Evolutionary conservation across 2,888 invertebrate genomes (phyloP), one percentile per base, ranked within the genome.

Genomic region (Tetheella fluctuosa): DNA sequence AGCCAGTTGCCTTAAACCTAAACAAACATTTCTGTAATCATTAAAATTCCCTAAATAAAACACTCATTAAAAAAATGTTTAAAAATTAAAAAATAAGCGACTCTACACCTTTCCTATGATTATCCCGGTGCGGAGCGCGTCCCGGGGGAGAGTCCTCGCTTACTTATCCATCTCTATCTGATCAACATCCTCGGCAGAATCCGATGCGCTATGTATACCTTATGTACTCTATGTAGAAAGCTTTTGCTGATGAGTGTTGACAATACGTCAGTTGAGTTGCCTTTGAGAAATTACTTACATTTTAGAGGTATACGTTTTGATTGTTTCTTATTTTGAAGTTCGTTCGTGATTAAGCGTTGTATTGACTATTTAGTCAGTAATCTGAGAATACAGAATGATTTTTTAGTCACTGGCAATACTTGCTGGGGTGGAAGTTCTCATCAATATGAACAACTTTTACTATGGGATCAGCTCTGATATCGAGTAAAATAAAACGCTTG

Each of bases 101-200:
- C 81, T 83, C 83, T 52, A 81, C 54, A 7, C 53, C 15, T 54
- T 56, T 59, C 30, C 12, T 63, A 63, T 58, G 20, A 60, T 69
- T 63, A 69, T 69, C 59, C 66, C 62, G 62, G 69, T 65, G 74
- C 71, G 65, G 68, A 60, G 76, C 71, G 69, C 70, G 76, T 83
- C 89, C 80, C 84, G 54, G 61, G 86, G 81, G 89, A 86, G 71
- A 77, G 80, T 79, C 87, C 88, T 86, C 88, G 83, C 85, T 89
- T 87, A 87, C 88, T 88, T 88, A 88, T 86, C 86, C 84, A 82
- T 81, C 79, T 84, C 79, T 83, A 83, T 84, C 84, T 83, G 84
- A 84, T 85, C 80, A 81, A 74, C 80, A 74, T 79, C 76, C 74
- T 75, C 79, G 78, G 76, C 76, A 74, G 71, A 71, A 79, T 76